Percentiles rank a stretch among this genome's conserved stretches.
These are phyloP conservation scores for Ochropleura plecta DNA, from an alignment of 2,888 invertebrate species.

Conservation along the genomic window DNA sequence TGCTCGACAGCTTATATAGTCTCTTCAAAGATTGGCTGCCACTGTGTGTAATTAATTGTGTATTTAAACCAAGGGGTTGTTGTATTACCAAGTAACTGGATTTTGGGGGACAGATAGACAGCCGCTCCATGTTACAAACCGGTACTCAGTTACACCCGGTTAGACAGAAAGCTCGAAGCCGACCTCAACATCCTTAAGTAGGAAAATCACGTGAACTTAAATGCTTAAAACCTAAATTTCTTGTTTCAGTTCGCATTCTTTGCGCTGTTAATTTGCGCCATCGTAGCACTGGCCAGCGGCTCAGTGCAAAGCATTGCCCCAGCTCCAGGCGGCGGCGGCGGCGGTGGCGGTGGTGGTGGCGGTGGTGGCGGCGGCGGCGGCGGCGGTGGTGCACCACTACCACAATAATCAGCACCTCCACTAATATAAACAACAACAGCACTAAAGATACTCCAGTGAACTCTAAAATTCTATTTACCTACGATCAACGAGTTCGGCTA, in stretches of 20 bases:
- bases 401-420: not conserved
- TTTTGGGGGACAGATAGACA: not conserved
- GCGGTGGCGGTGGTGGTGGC: slow-evolving; percentile 1
- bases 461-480: not conserved
- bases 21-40: not conserved
- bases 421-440: not conserved
- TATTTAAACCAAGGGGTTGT: too few species aligned
- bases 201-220: not conserved
- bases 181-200: not conserved
- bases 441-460: not conserved
- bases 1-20: not conserved
- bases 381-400: not conserved
- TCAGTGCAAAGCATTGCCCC: not conserved
- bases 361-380: not conserved
- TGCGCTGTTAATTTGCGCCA: not conserved
- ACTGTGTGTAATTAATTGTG: not conserved
- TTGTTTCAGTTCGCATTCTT: slow-evolving; percentile 4
- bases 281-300: slow-evolving; percentile 1
- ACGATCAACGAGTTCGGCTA: not conserved
- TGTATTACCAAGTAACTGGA: not conserved
- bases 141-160: not conserved
- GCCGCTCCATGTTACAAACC: not conserved
- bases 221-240: not conserved
- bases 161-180: not conserved
- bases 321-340: not conserved